These are phyloP conservation scores for Pterocles gutturalis DNA, from an alignment of 2,113 vertebrate genomes.

Conservation along the genomic window DNA sequence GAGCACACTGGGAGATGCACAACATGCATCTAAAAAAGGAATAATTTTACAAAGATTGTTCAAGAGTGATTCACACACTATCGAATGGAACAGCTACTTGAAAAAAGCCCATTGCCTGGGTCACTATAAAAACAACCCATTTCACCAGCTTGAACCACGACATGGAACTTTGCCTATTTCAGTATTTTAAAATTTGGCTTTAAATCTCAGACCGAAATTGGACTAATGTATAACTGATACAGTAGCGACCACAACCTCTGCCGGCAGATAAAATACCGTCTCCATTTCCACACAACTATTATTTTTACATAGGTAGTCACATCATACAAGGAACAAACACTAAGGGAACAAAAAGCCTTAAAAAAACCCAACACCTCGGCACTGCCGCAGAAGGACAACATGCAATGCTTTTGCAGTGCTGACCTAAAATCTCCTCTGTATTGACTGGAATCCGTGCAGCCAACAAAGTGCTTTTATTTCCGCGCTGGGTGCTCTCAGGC, in stretches of 20 bases:
- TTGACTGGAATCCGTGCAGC: neutral
- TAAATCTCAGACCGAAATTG: neutral
- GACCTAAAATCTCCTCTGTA: neutral
- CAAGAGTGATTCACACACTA: neutral
- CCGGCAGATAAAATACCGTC: neutral
- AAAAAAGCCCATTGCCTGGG: neutral
- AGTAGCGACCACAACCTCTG: rapidly evolving
- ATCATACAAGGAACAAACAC: neutral
- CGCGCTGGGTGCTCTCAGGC: neutral
- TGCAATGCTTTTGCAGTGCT: rapidly evolving
- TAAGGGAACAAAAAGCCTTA: neutral
- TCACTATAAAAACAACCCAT: neutral
- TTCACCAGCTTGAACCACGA: rapidly evolving
- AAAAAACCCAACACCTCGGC: neutral
- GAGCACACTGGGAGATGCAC: neutral
- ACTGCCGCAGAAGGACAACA: neutral
- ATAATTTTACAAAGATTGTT: neutral
- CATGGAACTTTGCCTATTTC: neutral
- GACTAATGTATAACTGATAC: rapidly evolving
- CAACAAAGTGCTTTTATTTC: neutral
- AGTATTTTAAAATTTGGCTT: neutral
- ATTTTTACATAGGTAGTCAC: neutral
- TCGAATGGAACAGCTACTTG: neutral
- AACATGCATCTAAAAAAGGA: neutral
- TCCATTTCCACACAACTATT: neutral